Conservation (phyloP, 1,140 invertebrate species). For the Rhopalosiphum maidis region DNA sequence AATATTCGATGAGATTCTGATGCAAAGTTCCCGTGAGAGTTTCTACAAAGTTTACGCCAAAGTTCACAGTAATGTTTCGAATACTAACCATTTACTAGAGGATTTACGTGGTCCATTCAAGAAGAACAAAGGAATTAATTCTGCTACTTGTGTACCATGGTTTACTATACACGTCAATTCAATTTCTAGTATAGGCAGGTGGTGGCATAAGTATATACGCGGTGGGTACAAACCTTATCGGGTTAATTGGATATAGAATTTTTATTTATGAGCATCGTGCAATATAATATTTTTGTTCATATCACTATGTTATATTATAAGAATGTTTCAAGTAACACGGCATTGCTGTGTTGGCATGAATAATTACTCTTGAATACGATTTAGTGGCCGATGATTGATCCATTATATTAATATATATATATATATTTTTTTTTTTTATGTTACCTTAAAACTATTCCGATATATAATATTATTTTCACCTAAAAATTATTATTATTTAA, state of each 20-base stretch:
- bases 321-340: too few species aligned
- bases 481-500: too few species aligned
- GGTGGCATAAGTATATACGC: background rate
- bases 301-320: background rate
- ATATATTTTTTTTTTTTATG: too few species aligned
- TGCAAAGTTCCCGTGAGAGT: conserved; percentile 6
- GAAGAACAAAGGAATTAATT: conserved; percentile 41
- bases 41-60: conserved; percentile 17
- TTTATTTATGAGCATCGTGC: background rate
- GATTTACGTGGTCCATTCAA: conserved; percentile 44
- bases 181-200: background rate
- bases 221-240: background rate
- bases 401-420: too few species aligned
- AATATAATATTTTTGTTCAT: background rate
- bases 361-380: too few species aligned
- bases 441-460: too few species aligned
- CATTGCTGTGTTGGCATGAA: too few species aligned
- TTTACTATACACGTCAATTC: background rate
- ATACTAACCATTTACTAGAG: conserved; percentile 31
- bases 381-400: too few species aligned
- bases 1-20: conserved; percentile 14
- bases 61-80: conserved; percentile 37
- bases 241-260: conserved; percentile 1
- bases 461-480: too few species aligned
- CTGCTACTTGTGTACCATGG: background rate